Base-by-base conservation (phyloP, 2,797 vertebrate genomes). In the Psittacula derbiana region DNA sequence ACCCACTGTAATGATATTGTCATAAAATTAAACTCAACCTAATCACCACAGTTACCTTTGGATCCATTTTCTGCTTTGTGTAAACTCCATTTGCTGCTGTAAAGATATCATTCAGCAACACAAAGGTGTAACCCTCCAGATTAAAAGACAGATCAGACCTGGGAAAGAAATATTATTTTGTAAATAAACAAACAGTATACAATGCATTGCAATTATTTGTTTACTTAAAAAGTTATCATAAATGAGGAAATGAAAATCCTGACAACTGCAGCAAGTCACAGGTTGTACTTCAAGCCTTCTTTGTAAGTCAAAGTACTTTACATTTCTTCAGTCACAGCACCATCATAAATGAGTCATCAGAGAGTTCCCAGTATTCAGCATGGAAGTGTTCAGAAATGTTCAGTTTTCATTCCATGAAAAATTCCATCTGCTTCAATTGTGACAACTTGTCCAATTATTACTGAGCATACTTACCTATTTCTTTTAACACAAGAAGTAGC, bases 101-200 rank as follows among this genome's bases (percentile, higher is more conserved):
- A 97, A 99, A 99, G 92, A 98, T 94, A 81, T 99, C 99, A 23
- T 99, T 99, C 64, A 99, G 96, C 88, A 99, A 98, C 50, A 99
- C 98, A 84, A 98, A 98, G 4, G 90, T 62, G 40, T 99, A 99
- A 47, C 98, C 98, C 96, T 98, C 98, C 84, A 98, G 73, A 86
- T 98, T 99, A 87, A 99, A 99, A 78, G 99, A 98, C 69, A 99
- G 97, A 96, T 99, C 99, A 71, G 99, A 99, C 80, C 99, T 99
- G 91, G 31, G 40, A 88, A 90, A 70, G 12, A 97, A 80, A 74
- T 12, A 75, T 19, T 36, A 52, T 24, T 69, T 1, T 31, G 21
- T 36, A 83, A 91, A 90, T 43, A 86, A 85, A 25, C 8, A 67
- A 92, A 86, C 19, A 66, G 25, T 6, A 66, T 5, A 33, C 31